These are phyloP conservation scores for Zoanthus solanderi DNA, from an alignment of 92 coral and sea anemone genomes.

Conservation along the genomic window DNA sequence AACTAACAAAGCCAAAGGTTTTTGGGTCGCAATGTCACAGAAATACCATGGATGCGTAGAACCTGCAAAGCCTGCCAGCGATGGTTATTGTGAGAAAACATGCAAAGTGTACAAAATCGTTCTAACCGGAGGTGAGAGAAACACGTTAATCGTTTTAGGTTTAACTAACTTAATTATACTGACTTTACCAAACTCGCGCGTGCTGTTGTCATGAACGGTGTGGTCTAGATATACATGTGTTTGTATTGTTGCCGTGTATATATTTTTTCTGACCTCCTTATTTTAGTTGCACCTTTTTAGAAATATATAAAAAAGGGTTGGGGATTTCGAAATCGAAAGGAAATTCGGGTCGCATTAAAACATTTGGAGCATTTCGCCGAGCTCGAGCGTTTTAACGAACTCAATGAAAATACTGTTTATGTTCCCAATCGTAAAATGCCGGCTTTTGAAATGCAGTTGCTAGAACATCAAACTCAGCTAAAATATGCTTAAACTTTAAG, in stretches of 20 bases:
- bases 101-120: conserved; percentile 85
- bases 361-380: too few relatives aligned
- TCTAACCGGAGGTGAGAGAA: conserved; percentile 89
- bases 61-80: conserved; percentile 6
- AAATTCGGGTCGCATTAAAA: too few relatives aligned
- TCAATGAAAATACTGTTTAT: too few relatives aligned
- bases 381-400: too few relatives aligned
- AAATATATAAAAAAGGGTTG: too few relatives aligned
- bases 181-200: background rate
- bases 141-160: background rate
- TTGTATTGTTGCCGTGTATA: background rate
- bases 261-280: background rate
- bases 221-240: background rate
- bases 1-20: too few relatives aligned
- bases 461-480: too few relatives aligned
- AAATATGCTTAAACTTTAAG: too few relatives aligned
- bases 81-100: background rate
- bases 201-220: background rate
- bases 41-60: background rate
- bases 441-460: too few relatives aligned
- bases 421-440: too few relatives aligned
- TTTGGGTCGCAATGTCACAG: background rate
- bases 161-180: background rate
- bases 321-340: too few relatives aligned
- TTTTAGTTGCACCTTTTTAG: too few relatives aligned